Evolutionary conservation across 2,888 invertebrate genomes (phyloP).

Genomic region (Drosophila cognata): DNA sequence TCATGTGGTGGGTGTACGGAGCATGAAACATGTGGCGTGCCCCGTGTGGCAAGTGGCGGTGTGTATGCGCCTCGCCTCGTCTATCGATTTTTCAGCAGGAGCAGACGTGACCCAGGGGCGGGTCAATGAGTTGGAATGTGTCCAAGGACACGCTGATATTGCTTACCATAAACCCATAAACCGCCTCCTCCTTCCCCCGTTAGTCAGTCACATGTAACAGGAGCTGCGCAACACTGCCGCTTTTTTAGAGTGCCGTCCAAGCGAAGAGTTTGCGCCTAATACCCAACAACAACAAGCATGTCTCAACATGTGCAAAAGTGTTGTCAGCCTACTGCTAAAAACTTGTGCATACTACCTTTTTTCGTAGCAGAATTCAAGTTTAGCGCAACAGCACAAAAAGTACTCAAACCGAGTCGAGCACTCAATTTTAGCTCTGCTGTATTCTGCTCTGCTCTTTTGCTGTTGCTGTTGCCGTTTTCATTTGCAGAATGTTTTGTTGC

Average conservation of each 20-base stretch:
- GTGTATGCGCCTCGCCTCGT: constrained; percentile 29
- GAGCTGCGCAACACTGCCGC: constrained; percentile 28
- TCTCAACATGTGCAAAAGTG: constrained; percentile 23
- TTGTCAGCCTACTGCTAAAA: constrained; percentile 23
- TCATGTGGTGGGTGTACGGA: constrained; percentile 15
- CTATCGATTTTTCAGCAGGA: constrained; percentile 61
- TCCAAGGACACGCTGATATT: constrained; percentile 71
- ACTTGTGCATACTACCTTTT: constrained; percentile 50
- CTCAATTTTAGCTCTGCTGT: constrained; percentile 36
- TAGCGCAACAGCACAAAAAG: constrained; percentile 38
- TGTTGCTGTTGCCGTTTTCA: constrained; percentile 55
- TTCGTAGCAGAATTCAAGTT: constrained; percentile 47
- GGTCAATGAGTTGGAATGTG: constrained; percentile 60
- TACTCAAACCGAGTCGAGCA: constrained; percentile 35
- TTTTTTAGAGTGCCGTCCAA: constrained; percentile 9
- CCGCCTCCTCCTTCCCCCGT: not conserved
- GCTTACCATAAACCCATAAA: constrained; percentile 4
- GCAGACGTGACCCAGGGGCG: constrained; percentile 43
- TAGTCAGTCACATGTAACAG: constrained; percentile 44
- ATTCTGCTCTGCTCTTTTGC: constrained; percentile 21
- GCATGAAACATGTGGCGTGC: constrained; percentile 3
- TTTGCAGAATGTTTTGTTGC: constrained; percentile 80
- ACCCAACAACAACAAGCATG: constrained; percentile 24
- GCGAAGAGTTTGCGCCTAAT: constrained; percentile 51
- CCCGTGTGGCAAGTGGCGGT: constrained; percentile 5